These are phyloP conservation scores for Spatulosminthurus flaviceps DNA, from an alignment of 2,888 invertebrate genomes.

Conservation along the genomic window DNA sequence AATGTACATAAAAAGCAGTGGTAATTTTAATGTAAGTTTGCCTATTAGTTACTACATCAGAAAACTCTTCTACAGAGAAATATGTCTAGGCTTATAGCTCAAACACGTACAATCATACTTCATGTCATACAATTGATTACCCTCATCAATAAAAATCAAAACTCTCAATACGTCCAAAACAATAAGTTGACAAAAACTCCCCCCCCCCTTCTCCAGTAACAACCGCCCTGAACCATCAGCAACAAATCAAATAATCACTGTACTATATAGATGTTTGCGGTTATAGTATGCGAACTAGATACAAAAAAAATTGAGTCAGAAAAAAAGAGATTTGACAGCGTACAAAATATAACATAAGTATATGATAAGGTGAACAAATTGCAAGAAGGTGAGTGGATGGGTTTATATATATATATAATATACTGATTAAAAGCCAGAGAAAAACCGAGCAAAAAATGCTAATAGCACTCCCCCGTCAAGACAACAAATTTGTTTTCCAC, in stretches of 20 bases:
- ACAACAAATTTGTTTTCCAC: conserved; percentile 22
- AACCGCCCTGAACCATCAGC: background rate
- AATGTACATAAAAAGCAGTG: too few species aligned
- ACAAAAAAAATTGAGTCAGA: background rate
- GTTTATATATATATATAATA: too few species aligned
- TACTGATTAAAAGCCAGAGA: conserved; percentile 25
- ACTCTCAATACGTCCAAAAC: background rate
- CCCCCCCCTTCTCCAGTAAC: too few species aligned
- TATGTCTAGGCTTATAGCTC: too few species aligned
- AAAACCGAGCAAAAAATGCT: conserved; percentile 40
- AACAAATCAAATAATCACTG: background rate
- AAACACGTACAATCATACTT: too few species aligned
- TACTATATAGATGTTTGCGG: too few species aligned
- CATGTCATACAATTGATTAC: too few species aligned
- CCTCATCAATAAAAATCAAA: background rate
- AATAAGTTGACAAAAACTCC: background rate
- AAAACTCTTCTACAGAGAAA: too few species aligned
- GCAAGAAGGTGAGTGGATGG: conserved; percentile 29
- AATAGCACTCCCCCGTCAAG: conserved; percentile 34
- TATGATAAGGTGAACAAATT: conserved; percentile 40
- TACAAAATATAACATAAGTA: conserved; percentile 16
- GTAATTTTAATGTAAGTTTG: too few species aligned
- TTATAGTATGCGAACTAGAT: background rate
- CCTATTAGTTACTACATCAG: too few species aligned
- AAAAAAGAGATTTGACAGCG: background rate